Evolutionary conservation across 2,888 invertebrate genomes (phyloP), one percentile per base, ranked within the genome.

Genomic region (Eupelmus urozonus): DNA sequence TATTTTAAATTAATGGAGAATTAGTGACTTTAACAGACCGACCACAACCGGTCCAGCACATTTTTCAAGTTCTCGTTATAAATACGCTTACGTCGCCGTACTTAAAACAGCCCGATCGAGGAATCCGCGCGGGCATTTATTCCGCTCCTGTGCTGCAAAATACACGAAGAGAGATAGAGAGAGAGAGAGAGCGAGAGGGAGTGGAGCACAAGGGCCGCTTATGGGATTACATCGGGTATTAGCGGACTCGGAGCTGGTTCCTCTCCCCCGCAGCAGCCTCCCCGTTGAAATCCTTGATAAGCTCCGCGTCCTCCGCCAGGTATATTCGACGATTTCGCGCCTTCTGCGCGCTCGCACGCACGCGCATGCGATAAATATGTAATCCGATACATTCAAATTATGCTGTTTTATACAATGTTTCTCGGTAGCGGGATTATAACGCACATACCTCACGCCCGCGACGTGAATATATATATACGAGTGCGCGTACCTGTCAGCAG

Each of bases 161-260:
- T 23, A 20, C 34, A 13, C 40, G n/a, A 69, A 18, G 65, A 51
- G 29, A 23, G 49, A 59, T 42, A 49, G 25, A n/a, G 74, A 70
- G 69, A 13, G 70, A 3, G 76, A 29, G 34, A 27, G 45, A 57
- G 60, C 62, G 45, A 13, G 57, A 70, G 65, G 11, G 76, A 16
- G 27, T 42, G 34, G n/a, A 55, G 66, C 51, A 63, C 65, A 45
- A 66, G 63, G 72, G 85, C 85, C 84, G 86, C 87, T 88, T 88
- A 88, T 86, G 81, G 88, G 88, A 88, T 88, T 88, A 88, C 87
- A 85, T 76, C 51, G 84, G 88, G 80, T 77, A 80, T 80, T 80
- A 80, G 77, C 66, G 51, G 73, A 53, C 66, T 71, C 45, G 29
- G 71, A 66, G 71, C 74, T n/a, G n/a, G n/a, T n/a, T 40, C 42